A percentile compares a stretch with the other conserved stretches of the same genome.
Evolutionary conservation across 2,113 vertebrate species (phyloP).

Genomic region (Ailurus styani): DNA sequence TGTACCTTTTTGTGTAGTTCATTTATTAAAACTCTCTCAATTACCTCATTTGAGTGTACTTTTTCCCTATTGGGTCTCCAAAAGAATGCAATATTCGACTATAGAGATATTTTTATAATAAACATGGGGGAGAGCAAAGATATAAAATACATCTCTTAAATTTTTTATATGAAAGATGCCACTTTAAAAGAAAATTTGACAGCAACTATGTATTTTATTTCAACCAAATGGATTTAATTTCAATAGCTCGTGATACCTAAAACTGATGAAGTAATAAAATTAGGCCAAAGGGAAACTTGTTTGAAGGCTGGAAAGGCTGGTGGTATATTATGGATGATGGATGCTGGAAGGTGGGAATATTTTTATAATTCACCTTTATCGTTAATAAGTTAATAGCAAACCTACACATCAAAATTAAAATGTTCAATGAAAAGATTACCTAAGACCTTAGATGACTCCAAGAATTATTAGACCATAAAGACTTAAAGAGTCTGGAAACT

Average conservation of each 20-base stretch:
- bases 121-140: not conserved
- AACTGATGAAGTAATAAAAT: conserved; percentile 47
- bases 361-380: conserved; percentile 41
- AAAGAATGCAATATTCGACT: not conserved
- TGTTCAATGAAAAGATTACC: not conserved
- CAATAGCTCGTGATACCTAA: conserved; percentile 25
- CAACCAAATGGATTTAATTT: conserved; percentile 49
- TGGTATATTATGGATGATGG: not conserved
- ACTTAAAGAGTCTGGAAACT: conserved; percentile 2
- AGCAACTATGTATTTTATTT: conserved; percentile 38
- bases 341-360: not conserved
- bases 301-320: not conserved
- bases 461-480: conserved; percentile 18
- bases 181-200: conserved; percentile 50
- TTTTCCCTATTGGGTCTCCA: not conserved
- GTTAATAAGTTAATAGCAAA: conserved; percentile 27
- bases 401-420: conserved; percentile 54
- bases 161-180: not conserved
- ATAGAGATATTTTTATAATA: not conserved
- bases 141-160: conserved; percentile 1
- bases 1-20: not conserved
- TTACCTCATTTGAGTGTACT: not conserved
- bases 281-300: conserved; percentile 20
- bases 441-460: not conserved
- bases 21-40: not conserved